Evolutionary conservation across 1,140 invertebrate species (phyloP).

Genomic region (Oncopodura yosiiana): DNA sequence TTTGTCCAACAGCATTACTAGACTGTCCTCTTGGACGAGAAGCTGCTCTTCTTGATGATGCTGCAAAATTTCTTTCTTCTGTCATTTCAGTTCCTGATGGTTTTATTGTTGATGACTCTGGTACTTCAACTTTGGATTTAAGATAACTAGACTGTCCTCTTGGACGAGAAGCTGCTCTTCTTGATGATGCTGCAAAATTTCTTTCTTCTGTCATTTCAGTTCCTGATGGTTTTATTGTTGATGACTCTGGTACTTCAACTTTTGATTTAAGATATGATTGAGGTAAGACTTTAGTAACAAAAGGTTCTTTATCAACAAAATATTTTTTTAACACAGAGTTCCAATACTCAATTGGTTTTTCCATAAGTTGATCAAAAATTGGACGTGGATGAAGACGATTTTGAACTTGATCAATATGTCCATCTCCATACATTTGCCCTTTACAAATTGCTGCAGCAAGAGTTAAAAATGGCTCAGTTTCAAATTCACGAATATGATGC

Average conservation of each 20-base stretch:
- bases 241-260: too few relatives aligned
- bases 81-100: slow-evolving; percentile 9
- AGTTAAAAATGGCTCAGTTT: slow-evolving; percentile 28
- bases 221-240: too few relatives aligned
- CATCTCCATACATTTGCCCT: slow-evolving; percentile 26
- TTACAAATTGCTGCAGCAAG: slow-evolving; percentile 29
- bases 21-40: slow-evolving; percentile 23
- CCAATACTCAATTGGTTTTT: slow-evolving; percentile 61
- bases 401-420: slow-evolving; percentile 42
- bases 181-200: not conserved
- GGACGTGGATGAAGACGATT: slow-evolving; percentile 59
- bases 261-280: too few relatives aligned
- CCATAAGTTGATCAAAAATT: slow-evolving; percentile 51
- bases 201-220: not conserved
- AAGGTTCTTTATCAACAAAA: slow-evolving; percentile 49
- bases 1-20: slow-evolving; percentile 15
- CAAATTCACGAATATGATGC: slow-evolving; percentile 31
- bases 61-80: slow-evolving; percentile 25
- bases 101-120: too few relatives aligned
- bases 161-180: slow-evolving; percentile 27
- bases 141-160: slow-evolving; percentile 17
- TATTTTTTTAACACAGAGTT: slow-evolving; percentile 56
- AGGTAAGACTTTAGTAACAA: slow-evolving; percentile 38
- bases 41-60: slow-evolving; percentile 25
- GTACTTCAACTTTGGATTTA: too few relatives aligned